phyloP scores from a whole-genome alignment of 2,797 vertebrate genomes.

The Enteromius viviparus region DNA sequence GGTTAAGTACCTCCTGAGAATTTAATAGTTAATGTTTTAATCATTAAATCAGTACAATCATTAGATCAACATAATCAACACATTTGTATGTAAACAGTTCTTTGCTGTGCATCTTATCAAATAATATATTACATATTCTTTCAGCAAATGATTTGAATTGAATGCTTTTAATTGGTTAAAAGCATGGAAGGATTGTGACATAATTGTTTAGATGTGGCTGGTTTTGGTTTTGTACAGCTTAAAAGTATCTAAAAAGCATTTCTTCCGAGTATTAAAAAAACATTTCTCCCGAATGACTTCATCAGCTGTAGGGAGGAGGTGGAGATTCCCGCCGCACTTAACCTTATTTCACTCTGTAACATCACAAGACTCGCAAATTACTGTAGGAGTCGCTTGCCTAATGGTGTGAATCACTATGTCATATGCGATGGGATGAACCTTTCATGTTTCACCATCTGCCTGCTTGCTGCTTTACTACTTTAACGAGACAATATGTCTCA shows the following conservation, averaged over 20 bases:
- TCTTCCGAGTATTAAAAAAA: background rate
- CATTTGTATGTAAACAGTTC: background rate
- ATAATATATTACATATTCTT: background rate
- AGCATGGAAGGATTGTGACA: background rate
- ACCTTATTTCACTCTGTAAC: background rate
- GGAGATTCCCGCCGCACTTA: background rate
- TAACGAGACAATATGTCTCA: background rate
- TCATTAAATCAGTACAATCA: background rate
- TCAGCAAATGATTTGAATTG: background rate
- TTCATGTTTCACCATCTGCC: constrained; percentile 7
- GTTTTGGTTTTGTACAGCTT: background rate
- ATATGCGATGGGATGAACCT: constrained; percentile 5
- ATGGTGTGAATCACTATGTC: background rate
- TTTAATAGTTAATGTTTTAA: background rate
- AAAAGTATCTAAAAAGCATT: background rate
- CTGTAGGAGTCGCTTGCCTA: constrained; percentile 15
- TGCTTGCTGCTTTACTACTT: background rate
- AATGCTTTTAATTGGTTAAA: background rate
- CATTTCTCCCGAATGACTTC: background rate
- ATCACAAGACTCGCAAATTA: background rate
- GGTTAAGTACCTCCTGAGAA: background rate
- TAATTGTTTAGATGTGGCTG: background rate
- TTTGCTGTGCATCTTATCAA: background rate
- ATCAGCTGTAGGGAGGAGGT: background rate
- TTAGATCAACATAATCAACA: background rate